phyloP scores from a whole-genome alignment of 2,113 vertebrate species.

The Campylomormyrus numenius region DNA sequence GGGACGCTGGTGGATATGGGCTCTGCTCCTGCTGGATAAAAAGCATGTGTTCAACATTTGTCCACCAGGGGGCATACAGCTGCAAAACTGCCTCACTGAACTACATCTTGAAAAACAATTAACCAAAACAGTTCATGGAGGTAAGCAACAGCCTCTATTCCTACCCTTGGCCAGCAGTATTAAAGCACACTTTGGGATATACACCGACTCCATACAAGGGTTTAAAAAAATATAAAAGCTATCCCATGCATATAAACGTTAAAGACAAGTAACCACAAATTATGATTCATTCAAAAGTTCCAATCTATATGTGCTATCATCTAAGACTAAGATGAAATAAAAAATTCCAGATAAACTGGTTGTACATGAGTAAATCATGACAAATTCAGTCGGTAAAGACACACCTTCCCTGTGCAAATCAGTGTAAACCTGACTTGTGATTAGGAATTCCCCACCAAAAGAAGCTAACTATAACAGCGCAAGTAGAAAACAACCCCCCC shows the following conservation, averaged over 20 bases:
- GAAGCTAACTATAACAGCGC: neutral
- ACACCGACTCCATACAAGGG: neutral
- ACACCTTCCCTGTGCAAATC: neutral
- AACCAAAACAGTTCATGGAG: neutral
- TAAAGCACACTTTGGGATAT: neutral
- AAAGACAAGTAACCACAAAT: neutral
- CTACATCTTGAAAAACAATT: neutral
- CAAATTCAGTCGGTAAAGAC: neutral
- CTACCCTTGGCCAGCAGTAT: neutral
- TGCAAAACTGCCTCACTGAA: neutral
- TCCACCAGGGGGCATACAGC: neutral
- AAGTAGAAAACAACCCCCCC: neutral
- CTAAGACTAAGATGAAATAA: neutral
- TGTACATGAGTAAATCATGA: neutral
- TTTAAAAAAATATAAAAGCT: neutral
- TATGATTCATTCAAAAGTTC: neutral
- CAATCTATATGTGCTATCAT: neutral
- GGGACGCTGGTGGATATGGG: constrained; percentile 55
- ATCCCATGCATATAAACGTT: neutral
- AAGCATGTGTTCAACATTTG: neutral
- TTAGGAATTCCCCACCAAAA: neutral
- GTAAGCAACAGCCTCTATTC: neutral
- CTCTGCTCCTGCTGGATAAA: constrained; percentile 71
- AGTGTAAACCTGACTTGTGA: neutral
- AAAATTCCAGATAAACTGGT: neutral